phyloP scores from a whole-genome alignment of 2,888 invertebrate genomes.

The Myopa tessellatipennis region DNA sequence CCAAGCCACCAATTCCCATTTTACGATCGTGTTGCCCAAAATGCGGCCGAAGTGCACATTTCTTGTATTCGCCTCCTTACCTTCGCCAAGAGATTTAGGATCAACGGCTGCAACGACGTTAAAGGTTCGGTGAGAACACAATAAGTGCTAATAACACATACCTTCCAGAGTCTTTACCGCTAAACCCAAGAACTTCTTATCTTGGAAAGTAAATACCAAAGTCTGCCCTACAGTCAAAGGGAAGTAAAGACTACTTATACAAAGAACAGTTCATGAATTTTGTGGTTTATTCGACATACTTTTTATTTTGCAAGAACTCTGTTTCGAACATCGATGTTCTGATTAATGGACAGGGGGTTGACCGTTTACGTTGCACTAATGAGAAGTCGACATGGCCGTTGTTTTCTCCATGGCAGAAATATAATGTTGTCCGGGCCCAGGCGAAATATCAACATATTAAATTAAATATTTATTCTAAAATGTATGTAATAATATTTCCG shows the following conservation, averaged over 20 bases:
- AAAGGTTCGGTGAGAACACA: not conserved
- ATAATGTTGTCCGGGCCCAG: constrained; percentile 83
- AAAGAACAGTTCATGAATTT: not conserved
- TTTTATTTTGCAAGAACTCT: constrained; percentile 95
- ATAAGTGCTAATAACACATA: constrained; percentile 59
- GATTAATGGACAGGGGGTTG: constrained; percentile 90
- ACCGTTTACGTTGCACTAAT: constrained; percentile 96
- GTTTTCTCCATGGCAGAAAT: constrained; percentile 86
- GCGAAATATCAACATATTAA: constrained; percentile 86
- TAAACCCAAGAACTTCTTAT: constrained; percentile 86
- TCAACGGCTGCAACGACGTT: constrained; percentile 75
- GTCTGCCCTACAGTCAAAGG: constrained; percentile 89
- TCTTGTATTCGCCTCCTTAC: constrained; percentile 78
- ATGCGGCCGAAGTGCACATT: constrained; percentile 85
- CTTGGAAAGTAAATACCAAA: constrained; percentile 89
- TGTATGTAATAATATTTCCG: no score
- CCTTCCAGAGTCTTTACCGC: constrained; percentile 91
- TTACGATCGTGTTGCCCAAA: constrained; percentile 87
- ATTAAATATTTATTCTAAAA: constrained; percentile 4
- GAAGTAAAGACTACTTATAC: not conserved
- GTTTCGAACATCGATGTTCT: constrained; percentile 94
- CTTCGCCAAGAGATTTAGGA: constrained; percentile 80
- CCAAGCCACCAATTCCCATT: constrained; percentile 99
- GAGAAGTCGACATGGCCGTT: constrained; percentile 88
- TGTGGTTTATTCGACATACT: constrained; percentile 70